Evolutionary conservation across 2,888 invertebrate species (phyloP).

Genomic region (Exocentrus adspersus): DNA sequence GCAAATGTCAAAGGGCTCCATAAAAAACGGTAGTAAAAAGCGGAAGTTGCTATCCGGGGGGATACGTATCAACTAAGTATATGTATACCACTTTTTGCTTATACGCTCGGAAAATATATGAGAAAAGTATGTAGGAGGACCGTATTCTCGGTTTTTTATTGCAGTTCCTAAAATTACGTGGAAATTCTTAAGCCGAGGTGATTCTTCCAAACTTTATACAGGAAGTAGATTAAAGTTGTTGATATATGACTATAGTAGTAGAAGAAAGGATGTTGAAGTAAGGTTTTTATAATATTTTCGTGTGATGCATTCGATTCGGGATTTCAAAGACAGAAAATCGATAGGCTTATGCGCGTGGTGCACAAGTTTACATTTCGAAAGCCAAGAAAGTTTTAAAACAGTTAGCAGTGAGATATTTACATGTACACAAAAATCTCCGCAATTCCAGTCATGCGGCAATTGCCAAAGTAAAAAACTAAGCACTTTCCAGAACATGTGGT

Average conservation of each 20-base stretch:
- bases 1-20: conserved; percentile 47
- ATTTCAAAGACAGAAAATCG: no score
- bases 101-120: conserved; percentile 21
- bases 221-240: conserved; percentile 20
- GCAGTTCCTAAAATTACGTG: conserved; percentile 6
- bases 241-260: conserved; percentile 11
- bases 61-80: conserved; percentile 25
- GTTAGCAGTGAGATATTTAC: no score
- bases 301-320: no score
- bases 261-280: not conserved
- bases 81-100: conserved; percentile 27
- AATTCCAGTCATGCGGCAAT: not conserved
- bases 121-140: conserved; percentile 5
- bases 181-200: not conserved
- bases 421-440: not conserved
- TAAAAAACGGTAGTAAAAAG: conserved; percentile 47
- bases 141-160: conserved; percentile 25
- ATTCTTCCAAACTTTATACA: conserved; percentile 24
- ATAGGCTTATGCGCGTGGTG: no score
- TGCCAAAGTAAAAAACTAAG: not conserved
- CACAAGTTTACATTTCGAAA: no score
- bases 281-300: no score
- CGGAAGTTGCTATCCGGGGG: conserved; percentile 21
- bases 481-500: not conserved
- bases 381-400: no score